Evolutionary conservation across 2,888 invertebrate genomes (phyloP), one percentile per base, ranked within the genome.

Genomic region (Zygaena filipendulae): DNA sequence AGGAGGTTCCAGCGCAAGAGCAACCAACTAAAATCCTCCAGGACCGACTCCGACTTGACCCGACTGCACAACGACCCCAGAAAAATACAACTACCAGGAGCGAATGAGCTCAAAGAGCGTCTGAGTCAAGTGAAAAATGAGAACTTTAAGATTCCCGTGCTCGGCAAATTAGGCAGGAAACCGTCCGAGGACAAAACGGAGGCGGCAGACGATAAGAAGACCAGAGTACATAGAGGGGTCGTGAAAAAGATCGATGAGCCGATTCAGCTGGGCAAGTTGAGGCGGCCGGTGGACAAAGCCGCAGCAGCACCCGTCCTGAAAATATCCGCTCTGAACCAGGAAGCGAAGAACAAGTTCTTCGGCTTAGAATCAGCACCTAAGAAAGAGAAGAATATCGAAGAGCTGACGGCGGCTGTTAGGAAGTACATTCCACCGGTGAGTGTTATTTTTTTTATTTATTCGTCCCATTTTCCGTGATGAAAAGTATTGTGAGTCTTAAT

Each of bases 391-490:
- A 74, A 46, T 26, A 53, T 75, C 4, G 77, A 79, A 22, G 77
- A 77, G 36, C 37, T 75, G 26, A 50, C 71, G 0, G 77, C 77
- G 12, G 70, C 74, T 22, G 75, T 79, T 4, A 61, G 74, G 47
- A 77, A 67, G 43, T 79, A 68, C 50, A 72, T 77, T 52, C 71
- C 75, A 37, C 67, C 70, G 40, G 77, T 77, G 27, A 67, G 71
- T 54, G 13, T 8, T 12, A 13, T 5, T 9, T 3, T 26, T 21
- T 2, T 23, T 30, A 7, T 6, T 6, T 16, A 8, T 27, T 11
- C 3, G 11, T n/a, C 9, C n/a, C 19, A 3, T 11, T 20, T 27
- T 9, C 10, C 18, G 8, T 22, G 9, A 21, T 21, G 6, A 11
- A n/a, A n/a, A n/a, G n/a, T n/a, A n/a, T n/a, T n/a, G n/a, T n/a